Evolutionary conservation across 2,797 vertebrate genomes (phyloP).

Genomic region (Streptopelia turtur): DNA sequence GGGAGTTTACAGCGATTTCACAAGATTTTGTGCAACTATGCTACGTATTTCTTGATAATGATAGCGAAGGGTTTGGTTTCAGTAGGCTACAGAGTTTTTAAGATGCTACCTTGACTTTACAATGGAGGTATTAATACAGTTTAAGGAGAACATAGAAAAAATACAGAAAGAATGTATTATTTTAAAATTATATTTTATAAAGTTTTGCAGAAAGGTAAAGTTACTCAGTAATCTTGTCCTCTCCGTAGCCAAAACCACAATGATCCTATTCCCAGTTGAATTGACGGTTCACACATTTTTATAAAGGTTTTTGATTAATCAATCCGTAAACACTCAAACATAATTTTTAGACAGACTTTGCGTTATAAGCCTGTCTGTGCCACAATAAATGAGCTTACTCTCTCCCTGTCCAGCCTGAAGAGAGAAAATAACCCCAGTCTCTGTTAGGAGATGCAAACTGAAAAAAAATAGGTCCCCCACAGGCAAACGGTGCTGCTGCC

Average conservation of each 20-base stretch:
- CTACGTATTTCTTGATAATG: background rate
- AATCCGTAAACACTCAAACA: background rate
- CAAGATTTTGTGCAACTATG: background rate
- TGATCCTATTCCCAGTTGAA: constrained; percentile 15
- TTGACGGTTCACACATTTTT: constrained; percentile 2
- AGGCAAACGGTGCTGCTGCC: constrained; percentile 28
- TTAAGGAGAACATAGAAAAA: background rate
- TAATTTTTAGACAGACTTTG: constrained; percentile 14
- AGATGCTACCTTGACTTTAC: background rate
- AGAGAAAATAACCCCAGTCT: background rate
- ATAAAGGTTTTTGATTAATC: background rate
- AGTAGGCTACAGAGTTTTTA: background rate
- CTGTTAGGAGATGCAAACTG: constrained; percentile 8
- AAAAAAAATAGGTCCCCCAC: constrained; percentile 28
- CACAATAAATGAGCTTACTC: background rate
- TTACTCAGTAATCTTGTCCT: background rate
- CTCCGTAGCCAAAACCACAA: background rate
- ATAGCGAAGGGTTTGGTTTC: background rate
- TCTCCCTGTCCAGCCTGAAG: background rate
- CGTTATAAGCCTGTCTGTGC: background rate
- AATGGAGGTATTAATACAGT: background rate
- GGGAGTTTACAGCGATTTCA: background rate
- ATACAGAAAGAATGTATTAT: background rate
- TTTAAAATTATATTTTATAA: background rate
- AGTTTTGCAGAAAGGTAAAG: background rate